phyloP scores from a whole-genome alignment of 2,888 invertebrate genomes.

The Spilarctia lutea region DNA sequence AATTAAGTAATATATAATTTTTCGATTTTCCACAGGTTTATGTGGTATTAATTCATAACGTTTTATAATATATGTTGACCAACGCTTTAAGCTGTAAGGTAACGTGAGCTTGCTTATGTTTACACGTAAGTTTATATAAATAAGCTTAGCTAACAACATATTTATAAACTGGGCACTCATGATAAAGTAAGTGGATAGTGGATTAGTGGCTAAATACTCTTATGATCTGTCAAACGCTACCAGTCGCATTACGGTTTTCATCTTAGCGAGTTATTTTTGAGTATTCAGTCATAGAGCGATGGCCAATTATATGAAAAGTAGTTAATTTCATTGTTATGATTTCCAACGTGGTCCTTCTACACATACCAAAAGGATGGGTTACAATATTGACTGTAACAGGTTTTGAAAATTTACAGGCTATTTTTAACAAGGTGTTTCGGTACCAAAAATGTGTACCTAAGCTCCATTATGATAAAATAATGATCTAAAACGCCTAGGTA shows the following conservation, averaged over 20 bases:
- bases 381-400: background rate
- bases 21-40: background rate
- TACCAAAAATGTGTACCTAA: conserved; percentile 39
- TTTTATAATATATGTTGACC: background rate
- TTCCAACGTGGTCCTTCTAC: background rate
- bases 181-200: background rate
- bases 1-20: background rate
- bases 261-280: background rate
- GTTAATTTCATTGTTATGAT: background rate
- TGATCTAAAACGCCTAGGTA: conserved; percentile 45
- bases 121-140: background rate
- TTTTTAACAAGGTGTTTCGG: conserved; percentile 26
- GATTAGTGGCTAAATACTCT: background rate
- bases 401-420: conserved; percentile 2
- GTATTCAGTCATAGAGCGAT: background rate
- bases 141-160: conserved; percentile 2
- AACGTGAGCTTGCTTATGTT: conserved; percentile 3
- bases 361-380: background rate
- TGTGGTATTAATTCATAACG: background rate
- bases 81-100: background rate
- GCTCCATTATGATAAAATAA: conserved; percentile 35
- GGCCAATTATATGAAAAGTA: conserved; percentile 4
- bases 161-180: conserved; percentile 1
- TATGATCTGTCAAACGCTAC: background rate
- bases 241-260: background rate